Evolutionary conservation across 2,888 invertebrate genomes (phyloP), one percentile per base, ranked within the genome.

Genomic region (Protophormia terraenovae): DNA sequence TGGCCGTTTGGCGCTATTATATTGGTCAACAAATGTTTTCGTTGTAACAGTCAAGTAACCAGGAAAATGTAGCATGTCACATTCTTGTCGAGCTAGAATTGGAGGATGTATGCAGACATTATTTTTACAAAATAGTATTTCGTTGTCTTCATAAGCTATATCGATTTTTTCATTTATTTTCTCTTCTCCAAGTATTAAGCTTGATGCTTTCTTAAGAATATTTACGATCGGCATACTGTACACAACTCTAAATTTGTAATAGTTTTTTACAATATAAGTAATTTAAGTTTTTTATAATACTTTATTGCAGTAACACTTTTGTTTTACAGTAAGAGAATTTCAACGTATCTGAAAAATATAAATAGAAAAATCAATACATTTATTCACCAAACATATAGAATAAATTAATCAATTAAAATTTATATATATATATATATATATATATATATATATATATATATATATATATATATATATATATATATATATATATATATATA

Each of bases 51-150:
- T 97, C 88, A 99, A 94, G 91, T 99, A 99, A 22, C 95, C 98
- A 2, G 98, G 98, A 93, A 97, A 97, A 90, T 98, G 98, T 0
- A 97, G 94, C 35, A 97, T 95, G 88, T 98, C 97, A 73, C 96
- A 95, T 89, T 96, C 96, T 88, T 96, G 96, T 66, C 97, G 94
- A 71, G 97, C 95, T 84, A 96, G 94, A 0, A 97, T 96, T 64
- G 98, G 97, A 6, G 98, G 98, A 94, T 99, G 98, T 60, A 99
- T 98, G 92, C 98, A 99, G 41, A 99, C 98, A 93, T 99, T 98
- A 92, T 99, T 99, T 93, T 98, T 99, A 93, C 97, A 97, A 92
- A 97, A 97, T 67, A 97, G 93, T 83, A 96, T 95, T 93, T 97
- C 97, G 90, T 97, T 97, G 93, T 97, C 96, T 91, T 96, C 96